Evolutionary conservation across 2,113 vertebrate species (phyloP).

Genomic region (Psittacara wagleri): DNA sequence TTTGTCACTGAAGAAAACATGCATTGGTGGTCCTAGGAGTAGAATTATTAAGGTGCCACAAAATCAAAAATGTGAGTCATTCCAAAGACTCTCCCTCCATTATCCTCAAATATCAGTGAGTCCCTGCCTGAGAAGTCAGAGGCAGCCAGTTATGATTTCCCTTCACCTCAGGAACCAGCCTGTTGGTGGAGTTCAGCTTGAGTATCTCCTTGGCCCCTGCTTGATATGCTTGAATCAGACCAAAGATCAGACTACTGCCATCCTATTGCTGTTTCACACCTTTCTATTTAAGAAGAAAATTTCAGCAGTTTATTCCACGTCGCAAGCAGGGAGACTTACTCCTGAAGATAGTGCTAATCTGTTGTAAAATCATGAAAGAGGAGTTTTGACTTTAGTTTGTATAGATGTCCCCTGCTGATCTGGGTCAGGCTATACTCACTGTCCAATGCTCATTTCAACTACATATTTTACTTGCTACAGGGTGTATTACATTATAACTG

Average conservation of each 20-base stretch:
- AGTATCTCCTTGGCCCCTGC: background rate
- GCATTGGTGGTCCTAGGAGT: background rate
- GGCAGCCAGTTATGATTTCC: background rate
- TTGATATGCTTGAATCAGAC: background rate
- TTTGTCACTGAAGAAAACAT: background rate
- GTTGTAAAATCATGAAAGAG: background rate
- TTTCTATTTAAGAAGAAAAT: background rate
- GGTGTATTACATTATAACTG: background rate
- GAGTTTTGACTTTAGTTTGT: background rate
- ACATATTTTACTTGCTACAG: conserved; percentile 1
- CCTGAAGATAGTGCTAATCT: background rate
- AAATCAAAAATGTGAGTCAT: background rate
- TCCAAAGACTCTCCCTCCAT: background rate
- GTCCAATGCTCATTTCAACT: background rate
- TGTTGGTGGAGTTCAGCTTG: fast-evolving
- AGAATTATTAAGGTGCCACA: background rate
- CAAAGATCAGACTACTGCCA: background rate
- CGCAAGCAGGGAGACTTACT: background rate
- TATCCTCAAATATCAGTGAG: background rate
- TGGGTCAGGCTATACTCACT: background rate
- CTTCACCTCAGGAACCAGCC: background rate
- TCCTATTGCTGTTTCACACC: background rate
- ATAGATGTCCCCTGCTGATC: background rate
- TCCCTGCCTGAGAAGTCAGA: background rate
- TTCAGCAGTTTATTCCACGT: background rate